Conservation (phyloP, 2,888 invertebrate species). For the Kryphioiulus occultus region DNA sequence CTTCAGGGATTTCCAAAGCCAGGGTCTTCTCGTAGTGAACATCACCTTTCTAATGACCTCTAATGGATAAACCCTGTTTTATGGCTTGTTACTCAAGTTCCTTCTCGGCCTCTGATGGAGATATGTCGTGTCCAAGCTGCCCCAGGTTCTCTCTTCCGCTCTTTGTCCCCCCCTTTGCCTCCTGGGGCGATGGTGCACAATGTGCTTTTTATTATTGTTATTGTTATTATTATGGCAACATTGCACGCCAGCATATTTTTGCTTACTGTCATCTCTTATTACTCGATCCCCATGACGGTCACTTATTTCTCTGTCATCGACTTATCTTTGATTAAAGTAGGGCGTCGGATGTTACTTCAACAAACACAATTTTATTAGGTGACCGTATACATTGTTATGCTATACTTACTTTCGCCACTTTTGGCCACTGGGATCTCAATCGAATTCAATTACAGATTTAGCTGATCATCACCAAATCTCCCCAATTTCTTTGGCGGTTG, state of each 20-base stretch:
- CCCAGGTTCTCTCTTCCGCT: background rate
- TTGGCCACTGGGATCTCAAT: no score
- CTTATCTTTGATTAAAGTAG: background rate
- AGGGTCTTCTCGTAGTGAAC: background rate
- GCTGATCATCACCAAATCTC: no score
- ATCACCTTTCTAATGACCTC: slow-evolving; percentile 9
- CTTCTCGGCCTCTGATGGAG: background rate
- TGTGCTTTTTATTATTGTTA: background rate
- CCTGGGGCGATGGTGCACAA: background rate
- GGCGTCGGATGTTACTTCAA: background rate
- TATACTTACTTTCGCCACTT: no score
- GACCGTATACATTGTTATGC: background rate
- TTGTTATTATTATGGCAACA: no score
- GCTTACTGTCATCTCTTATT: slow-evolving; percentile 6
- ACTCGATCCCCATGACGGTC: background rate
- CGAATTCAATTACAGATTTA: no score
- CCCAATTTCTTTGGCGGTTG: no score
- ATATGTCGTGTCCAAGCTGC: background rate
- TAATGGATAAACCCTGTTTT: slow-evolving; percentile 21
- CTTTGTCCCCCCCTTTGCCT: background rate
- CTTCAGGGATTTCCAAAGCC: background rate
- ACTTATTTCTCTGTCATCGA: background rate
- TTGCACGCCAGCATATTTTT: background rate
- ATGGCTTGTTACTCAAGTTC: background rate
- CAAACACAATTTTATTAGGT: background rate